Percentiles rank a stretch among this genome's conserved stretches.
Conservation (phyloP, 2,888 invertebrate genomes). For the Drosophila stalkeri region DNA sequence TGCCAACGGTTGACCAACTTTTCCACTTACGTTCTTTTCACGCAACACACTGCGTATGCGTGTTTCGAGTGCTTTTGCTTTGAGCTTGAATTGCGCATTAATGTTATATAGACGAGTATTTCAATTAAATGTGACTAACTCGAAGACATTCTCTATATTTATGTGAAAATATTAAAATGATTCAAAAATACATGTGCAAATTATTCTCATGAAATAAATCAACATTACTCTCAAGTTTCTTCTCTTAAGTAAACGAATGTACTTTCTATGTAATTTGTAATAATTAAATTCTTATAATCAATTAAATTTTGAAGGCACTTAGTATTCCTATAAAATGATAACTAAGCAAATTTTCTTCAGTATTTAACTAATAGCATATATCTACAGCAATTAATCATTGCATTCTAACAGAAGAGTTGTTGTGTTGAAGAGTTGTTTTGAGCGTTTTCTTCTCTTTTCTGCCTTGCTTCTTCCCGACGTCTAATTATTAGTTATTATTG, state of each 20-base stretch:
- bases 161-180: not conserved
- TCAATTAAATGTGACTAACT: not conserved
- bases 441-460: not conserved
- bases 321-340: not conserved
- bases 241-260: not conserved
- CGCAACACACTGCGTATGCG: not conserved
- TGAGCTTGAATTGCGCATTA: not conserved
- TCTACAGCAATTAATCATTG: not conserved
- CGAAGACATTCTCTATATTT: too few relatives aligned
- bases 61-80: not conserved
- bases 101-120: not conserved
- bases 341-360: not conserved
- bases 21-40: constrained; percentile 7
- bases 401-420: too few relatives aligned
- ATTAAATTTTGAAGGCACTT: not conserved
- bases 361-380: not conserved
- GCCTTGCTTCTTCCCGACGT: too few relatives aligned
- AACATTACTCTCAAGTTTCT: not conserved
- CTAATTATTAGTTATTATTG: too few relatives aligned
- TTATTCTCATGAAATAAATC: not conserved
- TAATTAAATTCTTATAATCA: too few relatives aligned
- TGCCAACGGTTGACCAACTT: constrained; percentile 19
- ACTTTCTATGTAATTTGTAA: not conserved
- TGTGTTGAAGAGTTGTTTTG: not conserved
- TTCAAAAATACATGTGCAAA: not conserved